Evolutionary conservation across 1,140 invertebrate genomes (phyloP), one percentile per base, ranked within the genome.

Genomic region (Euwallacea similis): DNA sequence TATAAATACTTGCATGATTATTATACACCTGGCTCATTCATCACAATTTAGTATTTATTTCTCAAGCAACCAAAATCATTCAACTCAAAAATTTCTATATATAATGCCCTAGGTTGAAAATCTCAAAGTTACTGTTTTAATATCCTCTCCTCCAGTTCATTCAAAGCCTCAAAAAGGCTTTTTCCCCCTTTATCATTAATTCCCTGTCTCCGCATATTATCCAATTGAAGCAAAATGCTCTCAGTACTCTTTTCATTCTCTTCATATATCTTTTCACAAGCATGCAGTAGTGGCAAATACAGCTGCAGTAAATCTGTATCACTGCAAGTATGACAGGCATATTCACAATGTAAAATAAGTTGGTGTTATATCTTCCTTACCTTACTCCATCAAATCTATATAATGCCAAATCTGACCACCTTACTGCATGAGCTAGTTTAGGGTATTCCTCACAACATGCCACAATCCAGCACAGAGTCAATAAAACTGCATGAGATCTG

Each of bases 391-490:
- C 85, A 74, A 87, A 89, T 69, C 88, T 81, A 74, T 83, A 84
- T 6, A 93, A 77, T 0, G 90, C 90, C 42, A 90, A 81, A 53
- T 89, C 86, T 9, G 89, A 88, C 87, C 89, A 93, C 66, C 87
- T 85, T 65, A 90, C 85, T 2, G 64, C 15, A 6, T 54, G 11
- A 63, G 87, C 84, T 0, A 86, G 80, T 11, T 87, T 84, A 16
- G 85, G 82, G 13, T 79, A 78, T 9, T 82, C 82, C 70, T 85
- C 83, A 67, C 82, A 82, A 74, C 86, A 89, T 0, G 86, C 88
- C 16, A 92, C 87, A 11, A 93, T 81, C 41, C 90, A 86, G 76
- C 91, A 92, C 42, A 94, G 78, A n/a, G 88, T 86, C 53, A 90
- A 79, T 6, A 93, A 81, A 7, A 91, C 88, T n/a, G 85, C 84